Evolutionary conservation across 1,140 invertebrate genomes (phyloP).

Genomic region (Papilio polytes): DNA sequence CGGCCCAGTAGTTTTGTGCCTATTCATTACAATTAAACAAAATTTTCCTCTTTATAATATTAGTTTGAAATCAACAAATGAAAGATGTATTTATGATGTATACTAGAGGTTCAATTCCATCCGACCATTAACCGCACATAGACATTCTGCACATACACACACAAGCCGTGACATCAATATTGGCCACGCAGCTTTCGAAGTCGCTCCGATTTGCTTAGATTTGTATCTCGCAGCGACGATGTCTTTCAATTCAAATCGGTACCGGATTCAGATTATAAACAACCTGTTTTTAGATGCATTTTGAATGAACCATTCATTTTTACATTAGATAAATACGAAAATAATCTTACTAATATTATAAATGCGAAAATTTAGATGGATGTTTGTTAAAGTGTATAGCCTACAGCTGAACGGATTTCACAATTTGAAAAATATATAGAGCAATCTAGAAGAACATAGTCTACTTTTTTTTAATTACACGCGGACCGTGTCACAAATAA

Average conservation of each 20-base stretch:
- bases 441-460: too few relatives aligned
- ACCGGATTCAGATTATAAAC: slow-evolving; percentile 23
- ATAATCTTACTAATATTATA: not conserved
- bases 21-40: too few relatives aligned
- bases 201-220: slow-evolving; percentile 49
- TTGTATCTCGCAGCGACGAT: slow-evolving; percentile 42
- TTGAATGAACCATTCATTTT: slow-evolving; percentile 1
- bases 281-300: slow-evolving; percentile 35
- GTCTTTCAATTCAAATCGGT: slow-evolving; percentile 39
- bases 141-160: not conserved
- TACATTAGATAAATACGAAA: too few relatives aligned
- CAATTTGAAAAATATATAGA: too few relatives aligned
- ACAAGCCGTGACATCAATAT: slow-evolving; percentile 41
- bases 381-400: too few relatives aligned
- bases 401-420: too few relatives aligned
- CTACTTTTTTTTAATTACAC: too few relatives aligned
- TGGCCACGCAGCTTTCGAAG: slow-evolving; percentile 41
- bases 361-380: too few relatives aligned
- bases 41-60: too few relatives aligned
- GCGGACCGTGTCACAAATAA: too few relatives aligned
- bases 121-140: slow-evolving; percentile 16
- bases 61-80: too few relatives aligned
- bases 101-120: not conserved
- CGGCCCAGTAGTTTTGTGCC: too few relatives aligned
- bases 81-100: not conserved